Base-by-base conservation (phyloP, 2,113 vertebrate genomes). In the Coreoperca whiteheadi region DNA sequence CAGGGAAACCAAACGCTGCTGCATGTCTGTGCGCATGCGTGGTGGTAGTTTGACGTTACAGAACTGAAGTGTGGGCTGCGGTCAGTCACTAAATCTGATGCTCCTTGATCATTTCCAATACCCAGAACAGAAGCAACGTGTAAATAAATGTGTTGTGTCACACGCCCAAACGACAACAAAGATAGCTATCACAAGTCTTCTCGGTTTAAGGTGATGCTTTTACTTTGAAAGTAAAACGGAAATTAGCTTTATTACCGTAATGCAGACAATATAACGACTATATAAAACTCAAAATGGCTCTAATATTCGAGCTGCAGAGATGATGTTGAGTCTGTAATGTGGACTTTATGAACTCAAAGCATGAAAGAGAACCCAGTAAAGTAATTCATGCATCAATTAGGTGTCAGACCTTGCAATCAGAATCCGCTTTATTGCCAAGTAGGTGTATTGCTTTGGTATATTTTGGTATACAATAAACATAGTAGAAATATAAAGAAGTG, bases 1-100 rank as follows among this genome's bases (percentile, higher is more conserved):
- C 81, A 72, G 6, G 82, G 82, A 63, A 79, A 90, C 88, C 70
- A 57, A 70, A 88, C 16, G 43, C 77, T 64, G 18, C 34, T 15
- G 32, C 20, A 2, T 5, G 18, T 16, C 21, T 28, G 23, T 20
- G 48, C 8, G 15, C 32, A 12, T 9, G 6, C 1, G 6, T 7
- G 18, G 5, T 8, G 3, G 6, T 46, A 39, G 30, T 32, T 12
- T 23, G 28, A 30, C 67, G 34, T 70, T 37, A 63, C 61, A 53
- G 8, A 53, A n/a, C 23, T 23, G 9, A 53, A 10, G 10, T 53
- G 2, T 4, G 2, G 20, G 60, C 9, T 39, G 16, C 18, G 46
- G 18, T 48, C 46, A 37, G 59, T 61, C 30, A 60, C 14, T 32
- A 18, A 16, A 12, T 60, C 6, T 60, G 30, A 6, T n/a, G 21